phyloP scores from a whole-genome alignment of 1,140 invertebrate genomes.

The Ditylenchus dipsaci region DNA sequence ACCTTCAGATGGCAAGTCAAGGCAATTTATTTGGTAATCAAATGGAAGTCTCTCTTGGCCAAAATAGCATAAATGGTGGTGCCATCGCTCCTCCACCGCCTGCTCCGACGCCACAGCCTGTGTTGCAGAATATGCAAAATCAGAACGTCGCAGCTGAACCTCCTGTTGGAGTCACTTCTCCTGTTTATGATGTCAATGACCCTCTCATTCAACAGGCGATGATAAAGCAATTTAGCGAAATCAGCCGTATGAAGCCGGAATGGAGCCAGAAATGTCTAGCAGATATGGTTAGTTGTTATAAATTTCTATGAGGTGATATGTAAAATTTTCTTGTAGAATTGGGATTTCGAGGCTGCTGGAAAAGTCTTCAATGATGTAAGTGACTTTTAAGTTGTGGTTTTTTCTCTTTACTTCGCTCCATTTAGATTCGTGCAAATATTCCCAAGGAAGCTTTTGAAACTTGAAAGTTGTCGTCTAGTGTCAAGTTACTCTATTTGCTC shows the following conservation, averaged over 20 bases:
- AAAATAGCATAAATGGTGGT: slow-evolving; percentile 17
- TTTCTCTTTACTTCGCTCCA: neutral
- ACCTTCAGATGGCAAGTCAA: neutral
- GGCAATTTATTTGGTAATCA: no score
- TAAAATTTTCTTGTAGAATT: neutral
- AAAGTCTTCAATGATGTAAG: slow-evolving; percentile 16
- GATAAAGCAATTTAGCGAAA: slow-evolving; percentile 33
- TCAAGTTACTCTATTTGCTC: no score
- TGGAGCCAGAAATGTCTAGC: slow-evolving; percentile 38
- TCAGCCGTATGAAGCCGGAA: slow-evolving; percentile 41
- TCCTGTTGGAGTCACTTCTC: neutral
- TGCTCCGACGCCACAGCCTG: slow-evolving; percentile 4
- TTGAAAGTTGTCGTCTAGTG: no score
- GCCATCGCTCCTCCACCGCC: slow-evolving; percentile 27
- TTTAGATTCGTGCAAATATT: neutral
- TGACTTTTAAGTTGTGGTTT: neutral
- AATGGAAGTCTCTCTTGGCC: neutral
- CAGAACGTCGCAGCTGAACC: neutral
- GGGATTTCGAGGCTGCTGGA: slow-evolving; percentile 23
- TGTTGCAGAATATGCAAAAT: neutral
- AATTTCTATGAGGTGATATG: neutral
- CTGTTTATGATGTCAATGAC: slow-evolving; percentile 21
- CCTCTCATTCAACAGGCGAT: slow-evolving; percentile 19
- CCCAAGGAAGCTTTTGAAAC: no score
- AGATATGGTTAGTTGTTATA: slow-evolving; percentile 30